phyloP scores from a whole-genome alignment of 2,888 invertebrate species.

The Eupithecia pulchellata region DNA sequence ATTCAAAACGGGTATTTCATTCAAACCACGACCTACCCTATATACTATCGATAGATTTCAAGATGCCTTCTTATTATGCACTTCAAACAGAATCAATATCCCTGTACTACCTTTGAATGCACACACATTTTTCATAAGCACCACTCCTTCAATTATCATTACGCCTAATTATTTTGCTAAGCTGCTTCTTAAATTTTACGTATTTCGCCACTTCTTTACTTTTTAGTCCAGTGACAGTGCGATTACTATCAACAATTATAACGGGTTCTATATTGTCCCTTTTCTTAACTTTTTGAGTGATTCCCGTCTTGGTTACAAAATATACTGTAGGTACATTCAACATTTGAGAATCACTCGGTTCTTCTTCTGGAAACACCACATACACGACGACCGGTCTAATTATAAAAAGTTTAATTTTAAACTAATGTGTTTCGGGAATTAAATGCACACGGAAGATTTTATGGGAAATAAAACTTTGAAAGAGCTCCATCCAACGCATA shows the following conservation, averaged over 20 bases:
- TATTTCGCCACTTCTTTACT: conserved; percentile 70
- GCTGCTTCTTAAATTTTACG: conserved; percentile 68
- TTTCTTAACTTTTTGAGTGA: conserved; percentile 42
- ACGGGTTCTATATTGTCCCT: conserved; percentile 59
- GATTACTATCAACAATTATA: conserved; percentile 68
- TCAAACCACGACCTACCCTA: no score
- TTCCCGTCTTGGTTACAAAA: conserved; percentile 61
- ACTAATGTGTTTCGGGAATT: conserved; percentile 33
- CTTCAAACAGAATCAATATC: not conserved
- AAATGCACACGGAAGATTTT: conserved; percentile 45
- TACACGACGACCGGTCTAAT: conserved; percentile 67
- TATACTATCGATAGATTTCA: no score
- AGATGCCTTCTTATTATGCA: not conserved
- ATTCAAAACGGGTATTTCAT: no score
- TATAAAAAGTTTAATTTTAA: no score
- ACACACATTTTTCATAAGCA: not conserved
- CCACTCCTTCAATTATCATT: not conserved
- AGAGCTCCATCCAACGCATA: no score
- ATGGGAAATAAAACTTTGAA: conserved; percentile 48
- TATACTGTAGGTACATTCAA: conserved; percentile 66
- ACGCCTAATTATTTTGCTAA: conserved; percentile 43
- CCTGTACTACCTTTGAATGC: not conserved
- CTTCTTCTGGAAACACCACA: conserved; percentile 66
- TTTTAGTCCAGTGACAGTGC: conserved; percentile 72
- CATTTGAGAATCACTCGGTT: conserved; percentile 39